A percentile compares a stretch with the other conserved stretches of the same genome.
phyloP scores from a whole-genome alignment of 2,888 invertebrate species.

The Alloscopus bannaensis region DNA sequence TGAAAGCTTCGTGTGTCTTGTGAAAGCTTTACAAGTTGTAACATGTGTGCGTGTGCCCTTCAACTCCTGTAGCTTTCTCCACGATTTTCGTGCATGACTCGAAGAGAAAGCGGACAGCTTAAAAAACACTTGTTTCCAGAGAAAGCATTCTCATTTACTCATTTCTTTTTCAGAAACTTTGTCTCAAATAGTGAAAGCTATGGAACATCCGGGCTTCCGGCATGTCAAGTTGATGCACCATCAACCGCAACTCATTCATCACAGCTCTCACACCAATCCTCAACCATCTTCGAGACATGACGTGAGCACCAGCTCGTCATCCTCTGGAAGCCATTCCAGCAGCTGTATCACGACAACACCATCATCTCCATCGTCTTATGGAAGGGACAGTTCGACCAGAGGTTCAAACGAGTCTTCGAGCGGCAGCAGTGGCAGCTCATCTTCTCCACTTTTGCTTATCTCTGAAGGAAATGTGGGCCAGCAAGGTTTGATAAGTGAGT shows the following conservation, averaged over 20 bases:
- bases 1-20: too few relatives aligned
- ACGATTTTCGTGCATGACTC: too few relatives aligned
- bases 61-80: too few relatives aligned
- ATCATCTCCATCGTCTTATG: slow-evolving; percentile 29
- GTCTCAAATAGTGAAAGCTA: too few relatives aligned
- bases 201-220: slow-evolving; percentile 59
- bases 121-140: too few relatives aligned
- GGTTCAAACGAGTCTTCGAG: slow-evolving; percentile 4
- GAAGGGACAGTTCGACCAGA: slow-evolving; percentile 2
- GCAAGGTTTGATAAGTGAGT: slow-evolving; percentile 54
- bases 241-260: slow-evolving; percentile 30
- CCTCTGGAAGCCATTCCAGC: slow-evolving; percentile 19
- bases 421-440: slow-evolving; percentile 9
- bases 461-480: slow-evolving; percentile 64
- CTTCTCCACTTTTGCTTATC: slow-evolving; percentile 44
- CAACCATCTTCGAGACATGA: slow-evolving; percentile 1
- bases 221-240: slow-evolving; percentile 54
- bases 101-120: too few relatives aligned
- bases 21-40: too few relatives aligned
- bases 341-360: slow-evolving; percentile 24
- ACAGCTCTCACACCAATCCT: background rate
- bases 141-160: too few relatives aligned
- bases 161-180: too few relatives aligned
- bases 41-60: too few relatives aligned
- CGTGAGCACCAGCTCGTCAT: background rate